Conservation (phyloP, 2,797 vertebrate species). For the Danio albolineatus region DNA sequence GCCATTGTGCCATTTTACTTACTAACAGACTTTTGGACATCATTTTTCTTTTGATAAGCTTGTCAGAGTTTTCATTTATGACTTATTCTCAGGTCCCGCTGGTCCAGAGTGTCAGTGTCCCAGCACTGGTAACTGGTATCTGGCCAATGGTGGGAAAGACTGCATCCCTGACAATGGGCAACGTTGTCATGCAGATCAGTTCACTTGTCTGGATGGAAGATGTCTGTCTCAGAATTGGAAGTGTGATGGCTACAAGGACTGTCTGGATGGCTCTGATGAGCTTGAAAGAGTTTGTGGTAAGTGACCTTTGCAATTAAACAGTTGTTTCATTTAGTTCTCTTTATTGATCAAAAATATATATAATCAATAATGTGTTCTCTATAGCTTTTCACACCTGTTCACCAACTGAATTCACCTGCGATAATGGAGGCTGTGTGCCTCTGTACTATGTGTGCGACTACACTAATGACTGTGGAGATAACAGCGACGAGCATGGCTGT, state of each 20-base stretch:
- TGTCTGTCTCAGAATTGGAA: slow-evolving; percentile 84
- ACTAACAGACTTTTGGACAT: too few relatives aligned
- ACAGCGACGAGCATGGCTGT: slow-evolving; percentile 89
- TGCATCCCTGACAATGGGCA: slow-evolving; percentile 86
- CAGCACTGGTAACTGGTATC: slow-evolving; percentile 86
- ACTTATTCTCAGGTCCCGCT: slow-evolving; percentile 79
- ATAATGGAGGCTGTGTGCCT: slow-evolving; percentile 85
- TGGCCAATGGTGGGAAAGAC: slow-evolving; percentile 89
- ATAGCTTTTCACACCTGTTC: slow-evolving; percentile 92
- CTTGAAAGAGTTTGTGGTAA: slow-evolving; percentile 92
- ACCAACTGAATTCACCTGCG: slow-evolving; percentile 87
- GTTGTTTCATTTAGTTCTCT: background rate
- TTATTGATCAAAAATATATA: background rate
- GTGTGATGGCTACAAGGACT: slow-evolving; percentile 87
- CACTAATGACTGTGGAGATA: slow-evolving; percentile 91
- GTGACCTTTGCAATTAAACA: slow-evolving; percentile 46
- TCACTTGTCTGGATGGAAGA: slow-evolving; percentile 88
- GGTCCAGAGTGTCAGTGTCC: slow-evolving; percentile 95
- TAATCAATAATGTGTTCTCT: background rate
- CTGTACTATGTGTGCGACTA: slow-evolving; percentile 87
- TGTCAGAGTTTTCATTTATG: background rate
- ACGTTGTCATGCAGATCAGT: slow-evolving; percentile 81
- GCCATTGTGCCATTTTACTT: too few relatives aligned
- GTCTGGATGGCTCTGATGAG: slow-evolving; percentile 88
- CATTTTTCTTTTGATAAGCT: background rate